Conservation (phyloP, 2,797 vertebrate species). For the Peromyscus eremicus region DNA sequence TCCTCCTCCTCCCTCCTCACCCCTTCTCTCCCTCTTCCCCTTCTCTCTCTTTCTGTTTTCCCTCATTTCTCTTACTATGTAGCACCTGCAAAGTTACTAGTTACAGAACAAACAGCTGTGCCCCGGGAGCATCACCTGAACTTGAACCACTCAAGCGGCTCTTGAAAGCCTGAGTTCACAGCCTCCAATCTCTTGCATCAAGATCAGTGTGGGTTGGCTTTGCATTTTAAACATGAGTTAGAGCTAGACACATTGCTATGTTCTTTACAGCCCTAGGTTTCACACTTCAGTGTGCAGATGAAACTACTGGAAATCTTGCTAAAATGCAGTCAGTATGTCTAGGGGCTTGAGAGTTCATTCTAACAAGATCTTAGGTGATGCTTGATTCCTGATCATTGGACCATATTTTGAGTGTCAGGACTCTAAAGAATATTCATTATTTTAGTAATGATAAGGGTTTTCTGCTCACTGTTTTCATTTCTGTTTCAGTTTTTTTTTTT, state of each 20-base stretch:
- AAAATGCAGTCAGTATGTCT: neutral
- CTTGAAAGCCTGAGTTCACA: neutral
- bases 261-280: neutral
- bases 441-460: neutral
- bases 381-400: neutral
- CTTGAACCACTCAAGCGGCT: neutral
- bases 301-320: neutral
- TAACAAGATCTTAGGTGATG: neutral
- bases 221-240: neutral
- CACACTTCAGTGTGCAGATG: neutral
- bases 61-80: neutral
- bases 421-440: neutral
- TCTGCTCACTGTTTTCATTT: constrained; percentile 12
- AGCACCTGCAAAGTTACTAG: neutral
- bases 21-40: too few relatives aligned
- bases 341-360: neutral
- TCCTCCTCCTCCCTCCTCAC: neutral
- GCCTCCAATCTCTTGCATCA: neutral
- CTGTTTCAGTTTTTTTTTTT: neutral
- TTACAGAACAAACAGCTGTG: neutral
- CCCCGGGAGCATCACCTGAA: neutral
- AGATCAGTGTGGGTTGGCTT: neutral
- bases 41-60: neutral
- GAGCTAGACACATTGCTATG: neutral
- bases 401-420: neutral